A percentile compares a stretch with the other conserved stretches of the same genome.
These are phyloP conservation scores for Abscondita cerata DNA, from an alignment of 2,888 invertebrate species.

Conservation along the genomic window DNA sequence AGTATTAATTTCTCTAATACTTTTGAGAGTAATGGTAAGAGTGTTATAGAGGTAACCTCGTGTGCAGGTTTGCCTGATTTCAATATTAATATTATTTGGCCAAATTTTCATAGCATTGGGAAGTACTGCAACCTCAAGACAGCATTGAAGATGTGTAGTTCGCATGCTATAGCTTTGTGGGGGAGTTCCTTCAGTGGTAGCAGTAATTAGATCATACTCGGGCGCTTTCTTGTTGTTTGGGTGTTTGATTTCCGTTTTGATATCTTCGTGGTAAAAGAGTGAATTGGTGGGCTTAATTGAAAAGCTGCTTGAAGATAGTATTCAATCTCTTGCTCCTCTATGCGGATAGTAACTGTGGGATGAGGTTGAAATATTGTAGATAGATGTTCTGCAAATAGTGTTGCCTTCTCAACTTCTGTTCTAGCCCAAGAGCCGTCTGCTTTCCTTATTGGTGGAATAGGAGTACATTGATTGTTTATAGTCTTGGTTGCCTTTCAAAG, in stretches of 20 bases:
- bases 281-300: conserved; percentile 5
- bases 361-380: conserved; percentile 5
- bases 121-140: neutral
- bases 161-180: neutral
- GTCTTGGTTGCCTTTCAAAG: conserved; percentile 4
- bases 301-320: conserved; percentile 3
- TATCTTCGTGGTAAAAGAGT: neutral
- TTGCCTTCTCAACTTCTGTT: too few species aligned
- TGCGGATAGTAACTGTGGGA: neutral
- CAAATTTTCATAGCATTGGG: neutral
- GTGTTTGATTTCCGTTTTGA: conserved; percentile 3
- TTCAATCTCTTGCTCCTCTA: conserved; percentile 1
- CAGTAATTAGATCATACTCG: conserved; percentile 7
- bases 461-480: too few species aligned
- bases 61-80: neutral
- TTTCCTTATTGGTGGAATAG: conserved; percentile 11
- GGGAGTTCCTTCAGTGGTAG: too few species aligned
- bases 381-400: conserved; percentile 8
- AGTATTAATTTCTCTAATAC: conserved; percentile 8
- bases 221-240: conserved; percentile 5
- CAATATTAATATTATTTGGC: neutral
- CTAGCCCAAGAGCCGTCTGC: too few species aligned
- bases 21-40: conserved; percentile 3
- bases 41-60: neutral
- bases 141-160: neutral